phyloP scores from a whole-genome alignment of 1,140 invertebrate species.

The Tribolium madens region DNA sequence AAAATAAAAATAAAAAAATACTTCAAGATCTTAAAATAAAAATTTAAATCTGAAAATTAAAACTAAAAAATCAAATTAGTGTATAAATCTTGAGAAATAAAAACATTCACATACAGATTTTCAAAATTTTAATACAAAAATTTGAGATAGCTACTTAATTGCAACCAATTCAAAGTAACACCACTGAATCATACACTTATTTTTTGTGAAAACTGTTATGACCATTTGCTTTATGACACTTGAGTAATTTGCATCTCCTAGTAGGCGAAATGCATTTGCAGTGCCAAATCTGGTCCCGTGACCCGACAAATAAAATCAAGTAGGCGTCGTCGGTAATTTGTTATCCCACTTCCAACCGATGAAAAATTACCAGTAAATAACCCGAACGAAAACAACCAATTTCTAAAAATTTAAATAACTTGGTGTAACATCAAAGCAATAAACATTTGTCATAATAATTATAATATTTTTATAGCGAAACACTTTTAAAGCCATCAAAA shows the following conservation, averaged over 20 bases:
- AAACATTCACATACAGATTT: too few species aligned
- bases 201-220: too few species aligned
- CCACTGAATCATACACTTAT: too few species aligned
- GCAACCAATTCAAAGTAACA: too few species aligned
- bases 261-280: slow-evolving; percentile 17
- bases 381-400: not conserved
- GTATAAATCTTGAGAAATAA: too few species aligned
- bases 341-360: not conserved
- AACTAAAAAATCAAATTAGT: too few species aligned
- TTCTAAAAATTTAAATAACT: slow-evolving; percentile 31
- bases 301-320: not conserved
- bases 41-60: too few species aligned
- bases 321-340: not conserved
- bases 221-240: not conserved
- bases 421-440: slow-evolving; percentile 8
- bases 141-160: too few species aligned
- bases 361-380: slow-evolving; percentile 1
- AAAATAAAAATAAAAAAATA: too few species aligned
- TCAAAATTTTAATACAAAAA: too few species aligned
- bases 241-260: not conserved
- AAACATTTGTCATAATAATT: slow-evolving; percentile 12
- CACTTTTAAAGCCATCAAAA: not conserved
- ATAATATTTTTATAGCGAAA: slow-evolving; percentile 9
- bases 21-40: too few species aligned
- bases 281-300: slow-evolving; percentile 3